A percentile compares a stretch with the other conserved stretches of the same genome.
Evolutionary conservation across 2,797 vertebrate species (phyloP).

Genomic region (Tangara arthus): DNA sequence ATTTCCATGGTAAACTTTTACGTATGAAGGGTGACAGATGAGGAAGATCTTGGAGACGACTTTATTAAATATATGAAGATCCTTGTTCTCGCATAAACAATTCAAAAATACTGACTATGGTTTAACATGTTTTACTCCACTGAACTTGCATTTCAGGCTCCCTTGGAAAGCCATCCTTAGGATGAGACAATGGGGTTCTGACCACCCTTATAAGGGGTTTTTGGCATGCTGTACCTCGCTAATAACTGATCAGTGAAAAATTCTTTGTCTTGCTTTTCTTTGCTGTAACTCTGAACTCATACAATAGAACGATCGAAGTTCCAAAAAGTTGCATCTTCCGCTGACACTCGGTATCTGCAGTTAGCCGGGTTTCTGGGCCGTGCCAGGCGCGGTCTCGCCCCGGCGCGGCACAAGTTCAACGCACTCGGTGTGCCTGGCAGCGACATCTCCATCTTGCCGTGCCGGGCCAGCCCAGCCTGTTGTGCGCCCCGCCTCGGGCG

Average conservation of each 20-base stretch:
- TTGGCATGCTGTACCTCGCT: not conserved
- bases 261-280: not conserved
- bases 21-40: not conserved
- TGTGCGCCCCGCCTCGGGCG: not conserved
- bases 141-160: not conserved
- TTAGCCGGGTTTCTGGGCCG: not conserved
- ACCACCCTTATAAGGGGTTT: not conserved
- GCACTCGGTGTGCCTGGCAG: not conserved
- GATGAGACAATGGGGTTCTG: not conserved
- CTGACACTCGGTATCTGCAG: not conserved
- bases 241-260: not conserved
- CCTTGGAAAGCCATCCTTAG: not conserved
- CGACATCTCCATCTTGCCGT: not conserved
- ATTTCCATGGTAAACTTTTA: not conserved
- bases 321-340: not conserved
- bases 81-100: not conserved
- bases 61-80: not conserved
- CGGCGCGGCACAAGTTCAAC: rapidly evolving
- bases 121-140: not conserved
- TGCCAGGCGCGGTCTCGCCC: not conserved
- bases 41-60: not conserved
- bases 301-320: not conserved
- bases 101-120: not conserved
- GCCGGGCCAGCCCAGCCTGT: not conserved
- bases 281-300: not conserved